Conservation (phyloP, 2,113 vertebrate genomes). For the Aspidoscelis tigris region DNA sequence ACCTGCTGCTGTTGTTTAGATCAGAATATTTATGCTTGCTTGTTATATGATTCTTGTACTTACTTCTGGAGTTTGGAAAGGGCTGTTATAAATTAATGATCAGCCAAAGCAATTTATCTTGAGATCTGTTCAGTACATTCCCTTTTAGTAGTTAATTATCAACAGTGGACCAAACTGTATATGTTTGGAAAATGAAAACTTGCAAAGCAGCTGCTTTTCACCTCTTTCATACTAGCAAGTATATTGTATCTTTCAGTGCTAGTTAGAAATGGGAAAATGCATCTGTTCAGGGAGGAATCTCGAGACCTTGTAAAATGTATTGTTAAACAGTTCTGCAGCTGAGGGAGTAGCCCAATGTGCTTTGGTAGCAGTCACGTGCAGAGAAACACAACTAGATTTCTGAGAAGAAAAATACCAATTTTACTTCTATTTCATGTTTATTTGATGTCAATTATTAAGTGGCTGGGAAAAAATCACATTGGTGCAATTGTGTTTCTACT, state of each 20-base stretch:
- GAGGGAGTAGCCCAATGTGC: background rate
- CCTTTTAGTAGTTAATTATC: constrained; percentile 60
- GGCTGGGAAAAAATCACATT: too few relatives aligned
- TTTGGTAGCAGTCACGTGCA: background rate
- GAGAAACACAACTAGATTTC: background rate
- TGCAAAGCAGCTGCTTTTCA: constrained; percentile 68
- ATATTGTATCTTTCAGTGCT: constrained; percentile 56
- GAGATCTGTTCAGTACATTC: constrained; percentile 54
- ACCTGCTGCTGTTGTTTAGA: constrained; percentile 61
- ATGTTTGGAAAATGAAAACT: constrained; percentile 52
- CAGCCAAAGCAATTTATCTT: constrained; percentile 62
- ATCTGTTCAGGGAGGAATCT: constrained; percentile 52
- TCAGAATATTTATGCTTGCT: constrained; percentile 68
- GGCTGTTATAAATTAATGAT: constrained; percentile 64
- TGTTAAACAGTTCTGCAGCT: constrained; percentile 19
- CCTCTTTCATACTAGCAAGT: constrained; percentile 56
- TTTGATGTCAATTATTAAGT: background rate
- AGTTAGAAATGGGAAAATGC: constrained; percentile 54
- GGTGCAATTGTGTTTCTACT: too few relatives aligned
- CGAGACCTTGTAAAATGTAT: constrained; percentile 35
- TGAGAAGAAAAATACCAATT: too few relatives aligned
- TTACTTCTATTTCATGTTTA: too few relatives aligned
- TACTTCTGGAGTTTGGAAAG: constrained; percentile 53
- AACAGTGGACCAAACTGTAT: constrained; percentile 44
- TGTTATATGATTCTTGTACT: constrained; percentile 40